Evolutionary conservation across 1,140 invertebrate genomes (phyloP).

Genomic region (Trichonephila clavata): DNA sequence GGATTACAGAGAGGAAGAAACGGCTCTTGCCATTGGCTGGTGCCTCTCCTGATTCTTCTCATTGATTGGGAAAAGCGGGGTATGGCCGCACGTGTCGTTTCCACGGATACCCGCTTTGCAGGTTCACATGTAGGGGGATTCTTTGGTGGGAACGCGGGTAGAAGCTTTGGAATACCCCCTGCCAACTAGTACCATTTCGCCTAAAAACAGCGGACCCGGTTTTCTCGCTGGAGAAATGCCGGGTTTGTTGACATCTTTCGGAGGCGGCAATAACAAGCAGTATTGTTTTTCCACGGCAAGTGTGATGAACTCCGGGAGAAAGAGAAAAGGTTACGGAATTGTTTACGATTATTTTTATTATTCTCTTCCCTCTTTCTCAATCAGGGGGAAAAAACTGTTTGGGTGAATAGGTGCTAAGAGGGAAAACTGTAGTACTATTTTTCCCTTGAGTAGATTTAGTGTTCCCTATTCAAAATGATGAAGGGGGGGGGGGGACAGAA

Average conservation of each 20-base stretch:
- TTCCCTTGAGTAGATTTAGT: too few species aligned
- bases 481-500: too few species aligned
- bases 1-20: constrained; percentile 49
- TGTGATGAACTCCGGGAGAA: constrained; percentile 21
- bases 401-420: not conserved
- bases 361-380: not conserved
- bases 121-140: constrained; percentile 37
- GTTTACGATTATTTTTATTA: not conserved
- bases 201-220: not conserved
- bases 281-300: constrained; percentile 26
- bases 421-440: not conserved
- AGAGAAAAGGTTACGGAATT: constrained; percentile 16
- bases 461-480: too few species aligned
- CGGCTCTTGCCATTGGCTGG: constrained; percentile 50
- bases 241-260: constrained; percentile 48
- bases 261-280: constrained; percentile 3
- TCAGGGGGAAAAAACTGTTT: not conserved
- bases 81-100: constrained; percentile 65
- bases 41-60: constrained; percentile 51
- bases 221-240: not conserved
- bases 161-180: not conserved
- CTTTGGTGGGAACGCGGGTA: not conserved
- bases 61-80: constrained; percentile 60
- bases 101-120: constrained; percentile 63
- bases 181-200: not conserved